Base-by-base conservation (phyloP, 1,140 invertebrate species). In the Camponotus pennsylvanicus region DNA sequence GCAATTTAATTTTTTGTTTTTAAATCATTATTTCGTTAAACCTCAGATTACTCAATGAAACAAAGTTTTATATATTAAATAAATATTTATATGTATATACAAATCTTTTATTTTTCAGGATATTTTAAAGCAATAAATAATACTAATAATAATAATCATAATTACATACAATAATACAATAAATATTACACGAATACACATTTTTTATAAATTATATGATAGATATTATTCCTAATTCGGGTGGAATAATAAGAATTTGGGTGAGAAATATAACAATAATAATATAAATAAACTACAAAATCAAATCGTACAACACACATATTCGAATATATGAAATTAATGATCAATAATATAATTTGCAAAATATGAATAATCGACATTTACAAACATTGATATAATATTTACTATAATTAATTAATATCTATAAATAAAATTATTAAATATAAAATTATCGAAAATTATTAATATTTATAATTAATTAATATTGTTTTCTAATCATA, bases 321-420 rank as follows among this genome's bases (percentile, higher is more conserved):
- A 55, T 76, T 61, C 1, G 8, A 40, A 40, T 61, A 27, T 42
- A 59, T 21, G 21, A 27, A 1, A 32, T 76, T 42, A 61, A 76
- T 75, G 32, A 61, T 52, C 4, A 77, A 63, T 27, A 77, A 77
- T 40, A 8, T 52, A 55, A 79, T 7, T 18, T 42, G 8, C n/a
- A 79, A 55, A n/a, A 55, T 52, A 42, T 34, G 37, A 79, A 67
- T 34, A 79, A 55, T 8, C 11, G 1, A 3, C 11, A 34, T 64
- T 78, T 66, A 66, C 18, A 78, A 49, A 18, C 9, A 66, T 66
- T 21, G 7, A 45, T 21, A 78, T 34, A 49, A 78, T 45, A 63
- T 21, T 45, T 32, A 27, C 6, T 15, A 63, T 34, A 9, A 32
- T 27, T 13, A 78, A 49, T n/a, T 64, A 32, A 78, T 78, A 66